Evolutionary conservation across 1,140 invertebrate species (phyloP), one percentile per base, ranked within the genome.

Genomic region (Drosophila busckii): DNA sequence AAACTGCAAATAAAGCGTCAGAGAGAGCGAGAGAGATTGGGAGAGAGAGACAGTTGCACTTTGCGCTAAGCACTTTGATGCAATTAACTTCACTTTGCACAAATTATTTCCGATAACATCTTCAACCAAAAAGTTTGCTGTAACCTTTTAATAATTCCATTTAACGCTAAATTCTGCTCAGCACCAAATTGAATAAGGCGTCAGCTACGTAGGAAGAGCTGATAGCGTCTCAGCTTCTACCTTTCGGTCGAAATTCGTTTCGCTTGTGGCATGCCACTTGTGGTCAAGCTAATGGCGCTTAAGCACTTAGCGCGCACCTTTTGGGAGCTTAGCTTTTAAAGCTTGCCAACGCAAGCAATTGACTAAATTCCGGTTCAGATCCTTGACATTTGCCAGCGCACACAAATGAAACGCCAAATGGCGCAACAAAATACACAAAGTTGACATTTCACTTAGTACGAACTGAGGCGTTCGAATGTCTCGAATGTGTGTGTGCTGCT

Each of bases 91-190:
- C 22, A 34, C 58, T 67, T 52, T 42, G 53, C 41, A 68, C 62
- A 80, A 78, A 78, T 71, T 71, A 64, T 80, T 53, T 56, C 13
- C 73, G 73, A 78, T 78, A 73, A 71, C 49, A 78, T 78, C 73
- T 45, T 35, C 13, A 58, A 28, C n/a, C n/a, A n/a, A n/a, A n/a
- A n/a, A n/a, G n/a, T n/a, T n/a, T n/a, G 28, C 17, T 35, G 16
- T 13, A 10, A 56, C 63, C 63, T 70, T 75, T 66, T 80, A 55
- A 80, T 82, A 82, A 82, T 82, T 75, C 59, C 60, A 69, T 82
- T 82, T 63, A 62, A 35, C 37, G 45, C 23, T 6, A 71, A 73
- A 82, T 73, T 82, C 64, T 78, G 64, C 61, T 69, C 29, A 52
- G 28, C 65, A 13, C 26, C 8, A 73, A 80, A 82, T 82, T 82